Conservation (phyloP, 2,888 invertebrate species). For the Erebia palarica region DNA sequence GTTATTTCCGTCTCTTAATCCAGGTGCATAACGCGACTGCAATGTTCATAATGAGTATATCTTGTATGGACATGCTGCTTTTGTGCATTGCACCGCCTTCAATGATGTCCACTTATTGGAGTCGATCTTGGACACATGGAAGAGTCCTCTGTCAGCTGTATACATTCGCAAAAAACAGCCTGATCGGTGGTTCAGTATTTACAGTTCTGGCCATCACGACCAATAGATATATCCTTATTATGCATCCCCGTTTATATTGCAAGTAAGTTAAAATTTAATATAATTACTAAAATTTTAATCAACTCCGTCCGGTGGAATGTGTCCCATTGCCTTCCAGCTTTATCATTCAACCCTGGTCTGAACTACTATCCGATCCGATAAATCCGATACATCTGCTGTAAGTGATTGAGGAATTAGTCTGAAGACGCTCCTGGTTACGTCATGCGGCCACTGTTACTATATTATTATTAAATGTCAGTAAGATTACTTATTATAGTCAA, state of each 20-base stretch:
- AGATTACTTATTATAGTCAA: too few species aligned
- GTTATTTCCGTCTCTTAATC: too few species aligned
- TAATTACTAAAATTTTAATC: too few species aligned
- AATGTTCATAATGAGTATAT: conserved; percentile 91
- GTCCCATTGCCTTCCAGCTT: too few species aligned
- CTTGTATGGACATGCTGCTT: conserved; percentile 89
- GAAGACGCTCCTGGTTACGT: too few species aligned
- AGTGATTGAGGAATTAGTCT: too few species aligned
- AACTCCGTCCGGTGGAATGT: too few species aligned
- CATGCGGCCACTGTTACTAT: too few species aligned
- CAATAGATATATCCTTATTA: conserved; percentile 92
- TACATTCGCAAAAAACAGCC: conserved; percentile 87
- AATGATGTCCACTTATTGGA: conserved; percentile 88
- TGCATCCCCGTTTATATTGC: conserved; percentile 88
- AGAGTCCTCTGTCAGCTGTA: conserved; percentile 86
- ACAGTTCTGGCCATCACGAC: conserved; percentile 91
- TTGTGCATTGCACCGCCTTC: conserved; percentile 91
- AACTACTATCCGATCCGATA: too few species aligned
- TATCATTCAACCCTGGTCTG: too few species aligned
- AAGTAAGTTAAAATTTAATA: conserved; percentile 79
- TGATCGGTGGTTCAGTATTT: conserved; percentile 90
- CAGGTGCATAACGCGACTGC: conserved; percentile 92
- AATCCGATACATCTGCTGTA: too few species aligned
- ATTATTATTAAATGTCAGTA: too few species aligned
- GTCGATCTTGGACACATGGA: conserved; percentile 88